A percentile compares a stretch with the other conserved stretches of the same genome.
phyloP scores from a whole-genome alignment of 2,797 vertebrate genomes.

The Scolopax rusticola region DNA sequence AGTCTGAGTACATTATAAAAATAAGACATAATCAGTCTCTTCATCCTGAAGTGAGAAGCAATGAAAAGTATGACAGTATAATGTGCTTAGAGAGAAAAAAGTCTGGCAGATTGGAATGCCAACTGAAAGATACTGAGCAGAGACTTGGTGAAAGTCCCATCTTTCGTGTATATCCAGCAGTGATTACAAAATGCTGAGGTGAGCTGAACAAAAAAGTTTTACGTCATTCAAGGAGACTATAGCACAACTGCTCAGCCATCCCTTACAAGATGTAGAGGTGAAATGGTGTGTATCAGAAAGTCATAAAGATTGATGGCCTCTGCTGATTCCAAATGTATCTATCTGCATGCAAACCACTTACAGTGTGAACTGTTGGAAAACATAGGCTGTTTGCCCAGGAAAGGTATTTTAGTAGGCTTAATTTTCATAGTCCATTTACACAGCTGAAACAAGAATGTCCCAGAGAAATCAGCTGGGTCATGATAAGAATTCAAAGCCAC shows the following conservation, averaged over 20 bases:
- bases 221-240: slow-evolving; percentile 70
- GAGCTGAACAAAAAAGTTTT: slow-evolving; percentile 60
- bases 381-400: slow-evolving; percentile 72
- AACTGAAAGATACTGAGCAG: slow-evolving; percentile 4
- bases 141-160: not conserved
- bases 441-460: slow-evolving; percentile 69
- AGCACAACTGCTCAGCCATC: slow-evolving; percentile 85
- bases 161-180: not conserved
- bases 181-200: slow-evolving; percentile 48
- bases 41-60: not conserved
- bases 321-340: slow-evolving; percentile 76
- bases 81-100: not conserved
- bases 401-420: slow-evolving; percentile 69
- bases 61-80: not conserved
- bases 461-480: slow-evolving; percentile 76
- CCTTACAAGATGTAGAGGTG: slow-evolving; percentile 85
- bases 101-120: not conserved
- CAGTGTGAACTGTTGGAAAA: slow-evolving; percentile 74
- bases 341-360: slow-evolving; percentile 75
- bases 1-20: not conserved
- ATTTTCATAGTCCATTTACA: slow-evolving; percentile 77
- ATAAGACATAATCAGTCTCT: not conserved
- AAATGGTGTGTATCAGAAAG: slow-evolving; percentile 89
- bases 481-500: slow-evolving; percentile 82
- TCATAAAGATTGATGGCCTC: slow-evolving; percentile 90